Evolutionary conservation across 2,888 invertebrate species (phyloP).

Genomic region (Drosophila pegasa): DNA sequence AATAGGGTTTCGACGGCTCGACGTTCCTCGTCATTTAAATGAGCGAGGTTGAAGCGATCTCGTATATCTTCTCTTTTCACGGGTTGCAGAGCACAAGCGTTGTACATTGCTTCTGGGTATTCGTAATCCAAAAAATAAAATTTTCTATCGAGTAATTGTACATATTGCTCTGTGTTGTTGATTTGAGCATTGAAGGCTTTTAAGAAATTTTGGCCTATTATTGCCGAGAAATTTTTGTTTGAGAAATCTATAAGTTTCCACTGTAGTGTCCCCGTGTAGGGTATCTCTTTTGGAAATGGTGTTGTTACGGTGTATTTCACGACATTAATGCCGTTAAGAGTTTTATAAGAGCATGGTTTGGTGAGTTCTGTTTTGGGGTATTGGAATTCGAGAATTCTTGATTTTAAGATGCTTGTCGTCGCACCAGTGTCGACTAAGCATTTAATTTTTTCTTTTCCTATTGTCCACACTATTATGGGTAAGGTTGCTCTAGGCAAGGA

Average conservation of each 20-base stretch:
- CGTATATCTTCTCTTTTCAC: not conserved
- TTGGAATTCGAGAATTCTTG: not conserved
- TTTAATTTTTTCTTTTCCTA: not conserved
- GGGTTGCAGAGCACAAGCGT: not conserved
- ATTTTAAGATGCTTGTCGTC: not conserved
- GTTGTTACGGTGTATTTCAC: not conserved
- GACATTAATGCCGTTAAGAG: not conserved
- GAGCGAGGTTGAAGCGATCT: not conserved
- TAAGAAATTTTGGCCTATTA: not conserved
- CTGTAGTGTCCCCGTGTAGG: not conserved
- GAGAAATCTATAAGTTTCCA: not conserved
- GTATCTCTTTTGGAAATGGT: not conserved
- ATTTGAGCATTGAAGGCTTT: not conserved
- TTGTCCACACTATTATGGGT: slow-evolving; percentile 1
- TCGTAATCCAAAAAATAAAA: not conserved
- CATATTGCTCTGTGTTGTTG: not conserved
- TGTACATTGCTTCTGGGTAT: not conserved
- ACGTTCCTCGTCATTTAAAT: not conserved
- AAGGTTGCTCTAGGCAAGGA: not conserved
- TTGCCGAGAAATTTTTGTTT: not conserved
- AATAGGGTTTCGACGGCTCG: not conserved
- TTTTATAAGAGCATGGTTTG: not conserved
- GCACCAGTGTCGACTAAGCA: slow-evolving; percentile 1
- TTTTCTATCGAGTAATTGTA: not conserved
- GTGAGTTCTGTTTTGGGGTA: not conserved